Evolutionary conservation across 1,140 invertebrate species (phyloP).

Genomic region (Halesus radiatus): DNA sequence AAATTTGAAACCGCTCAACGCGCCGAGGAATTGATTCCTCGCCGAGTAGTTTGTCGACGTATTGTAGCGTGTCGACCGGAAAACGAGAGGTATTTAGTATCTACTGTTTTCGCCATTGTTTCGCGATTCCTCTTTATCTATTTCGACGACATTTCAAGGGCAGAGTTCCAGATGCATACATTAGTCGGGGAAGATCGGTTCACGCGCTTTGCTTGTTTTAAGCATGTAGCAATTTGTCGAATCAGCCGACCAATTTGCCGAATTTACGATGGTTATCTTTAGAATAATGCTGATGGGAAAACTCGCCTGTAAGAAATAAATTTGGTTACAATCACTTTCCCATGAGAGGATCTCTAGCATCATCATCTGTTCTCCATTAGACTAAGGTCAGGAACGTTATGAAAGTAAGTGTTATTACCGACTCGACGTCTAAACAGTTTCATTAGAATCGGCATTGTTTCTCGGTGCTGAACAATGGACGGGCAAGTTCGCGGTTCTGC

Average conservation of each 20-base stretch:
- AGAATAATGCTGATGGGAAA: constrained; percentile 26
- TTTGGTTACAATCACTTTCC: constrained; percentile 30
- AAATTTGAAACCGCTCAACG: not conserved
- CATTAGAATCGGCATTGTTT: constrained; percentile 22
- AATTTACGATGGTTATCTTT: not conserved
- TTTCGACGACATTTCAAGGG: constrained; percentile 17
- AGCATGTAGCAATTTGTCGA: constrained; percentile 19
- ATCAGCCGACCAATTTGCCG: constrained; percentile 12
- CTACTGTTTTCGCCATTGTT: constrained; percentile 26
- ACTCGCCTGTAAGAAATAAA: not conserved
- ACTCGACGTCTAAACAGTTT: not conserved
- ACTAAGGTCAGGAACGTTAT: constrained; percentile 35
- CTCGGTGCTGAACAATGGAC: not conserved
- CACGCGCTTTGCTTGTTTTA: not conserved
- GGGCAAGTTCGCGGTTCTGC: too few relatives aligned
- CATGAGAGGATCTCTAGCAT: constrained; percentile 24
- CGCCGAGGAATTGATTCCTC: not conserved
- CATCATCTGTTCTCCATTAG: constrained; percentile 19
- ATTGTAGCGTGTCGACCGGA: constrained; percentile 13
- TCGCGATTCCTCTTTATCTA: constrained; percentile 10
- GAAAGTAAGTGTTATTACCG: constrained; percentile 7
- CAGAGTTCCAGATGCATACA: constrained; percentile 13
- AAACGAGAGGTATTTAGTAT: not conserved
- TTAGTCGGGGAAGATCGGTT: not conserved
- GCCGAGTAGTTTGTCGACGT: too few relatives aligned